These are phyloP conservation scores for Folsomia candida DNA, from an alignment of 2,888 invertebrate genomes.

Conservation along the genomic window DNA sequence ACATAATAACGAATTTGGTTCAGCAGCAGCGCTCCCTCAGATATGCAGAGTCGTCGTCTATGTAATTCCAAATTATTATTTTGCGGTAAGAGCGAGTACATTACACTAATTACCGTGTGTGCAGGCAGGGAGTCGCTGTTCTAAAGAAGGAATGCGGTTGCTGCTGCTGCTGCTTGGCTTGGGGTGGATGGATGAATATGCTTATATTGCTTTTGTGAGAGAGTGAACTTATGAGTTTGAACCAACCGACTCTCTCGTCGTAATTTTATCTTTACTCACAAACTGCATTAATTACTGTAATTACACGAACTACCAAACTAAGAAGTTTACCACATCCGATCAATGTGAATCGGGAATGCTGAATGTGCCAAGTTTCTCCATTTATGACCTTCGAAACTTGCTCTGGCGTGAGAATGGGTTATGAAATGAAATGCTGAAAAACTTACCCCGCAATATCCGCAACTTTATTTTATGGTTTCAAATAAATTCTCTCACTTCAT, in stretches of 20 bases:
- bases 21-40: background rate
- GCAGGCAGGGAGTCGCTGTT: background rate
- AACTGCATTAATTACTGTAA: slow-evolving; percentile 17
- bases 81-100: background rate
- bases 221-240: background rate
- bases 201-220: background rate
- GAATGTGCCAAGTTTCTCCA: background rate
- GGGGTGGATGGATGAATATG: background rate
- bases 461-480: background rate
- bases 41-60: background rate
- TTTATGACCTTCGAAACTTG: slow-evolving; percentile 5
- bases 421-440: background rate
- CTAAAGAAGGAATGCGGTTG: background rate
- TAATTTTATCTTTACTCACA: slow-evolving; percentile 9
- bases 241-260: background rate
- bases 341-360: background rate
- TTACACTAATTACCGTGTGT: slow-evolving; percentile 4
- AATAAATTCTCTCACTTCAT: background rate
- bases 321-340: slow-evolving; percentile 15
- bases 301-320: slow-evolving; percentile 12
- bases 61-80: slow-evolving; percentile 4
- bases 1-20: background rate
- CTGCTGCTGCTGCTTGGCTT: background rate
- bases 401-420: background rate
- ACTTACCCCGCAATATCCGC: background rate